Evolutionary conservation across 2,888 invertebrate genomes (phyloP).

Genomic region (Phortica magna): DNA sequence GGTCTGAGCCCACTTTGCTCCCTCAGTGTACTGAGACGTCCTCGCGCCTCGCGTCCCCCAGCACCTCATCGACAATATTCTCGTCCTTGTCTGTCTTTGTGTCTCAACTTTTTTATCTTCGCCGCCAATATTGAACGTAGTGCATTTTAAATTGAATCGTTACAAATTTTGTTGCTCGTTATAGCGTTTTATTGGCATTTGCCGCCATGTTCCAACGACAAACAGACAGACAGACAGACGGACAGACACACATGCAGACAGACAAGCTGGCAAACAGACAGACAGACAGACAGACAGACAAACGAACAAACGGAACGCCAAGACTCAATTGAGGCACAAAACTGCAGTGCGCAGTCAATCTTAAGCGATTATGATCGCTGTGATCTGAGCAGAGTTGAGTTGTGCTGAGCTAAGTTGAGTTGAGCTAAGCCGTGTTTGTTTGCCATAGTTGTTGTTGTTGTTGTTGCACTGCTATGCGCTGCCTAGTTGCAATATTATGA

Average conservation of each 20-base stretch:
- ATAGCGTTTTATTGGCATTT: conserved; percentile 73
- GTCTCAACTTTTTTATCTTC: conserved; percentile 64
- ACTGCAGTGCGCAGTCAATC: conserved; percentile 21
- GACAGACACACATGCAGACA: conserved; percentile 11
- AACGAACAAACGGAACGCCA: background rate
- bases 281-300: background rate
- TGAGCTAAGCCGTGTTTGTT: background rate
- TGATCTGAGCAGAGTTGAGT: background rate
- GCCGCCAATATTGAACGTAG: conserved; percentile 61
- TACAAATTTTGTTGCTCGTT: conserved; percentile 75
- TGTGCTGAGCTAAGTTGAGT: too few species aligned
- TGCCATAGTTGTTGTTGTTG: background rate
- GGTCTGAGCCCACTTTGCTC: conserved; percentile 21
- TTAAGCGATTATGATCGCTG: conserved; percentile 26
- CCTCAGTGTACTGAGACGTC: background rate
- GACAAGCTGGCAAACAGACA: background rate
- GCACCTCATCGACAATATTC: conserved; percentile 61
- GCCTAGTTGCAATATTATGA: conserved; percentile 59
- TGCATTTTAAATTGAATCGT: conserved; percentile 73
- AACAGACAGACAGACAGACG: conserved; percentile 37
- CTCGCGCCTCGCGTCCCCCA: conserved; percentile 40
- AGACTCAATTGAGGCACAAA: background rate
- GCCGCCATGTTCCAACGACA: conserved; percentile 39
- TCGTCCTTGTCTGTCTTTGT: conserved; percentile 47
- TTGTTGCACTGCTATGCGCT: background rate